These are phyloP conservation scores for Darevskia nairensis DNA, from an alignment of 2,797 vertebrate species.

Conservation along the genomic window DNA sequence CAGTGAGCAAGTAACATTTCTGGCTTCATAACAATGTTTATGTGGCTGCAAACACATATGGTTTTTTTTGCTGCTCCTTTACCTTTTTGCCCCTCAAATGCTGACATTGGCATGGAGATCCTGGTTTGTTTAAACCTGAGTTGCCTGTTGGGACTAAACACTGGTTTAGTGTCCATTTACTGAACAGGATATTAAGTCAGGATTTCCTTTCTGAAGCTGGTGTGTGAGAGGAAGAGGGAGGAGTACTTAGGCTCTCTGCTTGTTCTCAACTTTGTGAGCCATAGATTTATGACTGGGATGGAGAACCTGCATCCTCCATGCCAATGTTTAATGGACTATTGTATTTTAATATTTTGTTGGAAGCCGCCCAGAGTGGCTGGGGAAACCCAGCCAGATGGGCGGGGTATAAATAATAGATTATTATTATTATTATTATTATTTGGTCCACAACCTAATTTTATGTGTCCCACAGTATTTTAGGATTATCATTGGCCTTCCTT, in stretches of 20 bases:
- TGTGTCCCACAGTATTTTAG: too few relatives aligned
- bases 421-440: too few relatives aligned
- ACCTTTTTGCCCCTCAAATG: background rate
- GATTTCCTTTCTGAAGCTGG: too few relatives aligned
- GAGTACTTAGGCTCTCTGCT: background rate
- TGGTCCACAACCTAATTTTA: too few relatives aligned
- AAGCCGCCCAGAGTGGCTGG: too few relatives aligned
- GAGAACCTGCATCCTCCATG: too few relatives aligned
- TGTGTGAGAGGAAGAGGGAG: background rate
- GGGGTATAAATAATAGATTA: too few relatives aligned
- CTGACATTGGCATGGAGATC: background rate
- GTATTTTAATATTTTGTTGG: too few relatives aligned
- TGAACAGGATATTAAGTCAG: background rate
- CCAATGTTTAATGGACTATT: too few relatives aligned
- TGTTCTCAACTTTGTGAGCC: background rate
- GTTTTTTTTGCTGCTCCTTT: background rate
- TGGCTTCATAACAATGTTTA: background rate
- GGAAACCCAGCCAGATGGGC: too few relatives aligned
- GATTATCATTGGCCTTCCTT: too few relatives aligned
- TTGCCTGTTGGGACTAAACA: background rate
- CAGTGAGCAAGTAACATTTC: background rate
- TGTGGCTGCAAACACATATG: background rate
- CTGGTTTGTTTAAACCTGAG: background rate
- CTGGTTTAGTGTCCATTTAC: background rate
- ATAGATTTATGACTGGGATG: too few relatives aligned